Evolutionary conservation across 1,140 invertebrate genomes (phyloP), one percentile per base, ranked within the genome.

Genomic region (Physella acuta): DNA sequence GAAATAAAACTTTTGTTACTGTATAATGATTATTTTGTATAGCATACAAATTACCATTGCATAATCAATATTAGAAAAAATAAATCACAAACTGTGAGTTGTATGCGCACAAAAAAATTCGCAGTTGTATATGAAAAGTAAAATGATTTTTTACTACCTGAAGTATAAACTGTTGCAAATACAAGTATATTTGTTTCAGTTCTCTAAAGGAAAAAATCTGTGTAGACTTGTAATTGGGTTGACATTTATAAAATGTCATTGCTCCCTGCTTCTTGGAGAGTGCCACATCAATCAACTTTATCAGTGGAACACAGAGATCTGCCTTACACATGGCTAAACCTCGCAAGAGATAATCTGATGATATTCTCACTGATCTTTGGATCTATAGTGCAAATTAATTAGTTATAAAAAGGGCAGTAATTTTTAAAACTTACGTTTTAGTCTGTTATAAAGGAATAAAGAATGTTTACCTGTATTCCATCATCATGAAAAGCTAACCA

Each of bases 141-240:
- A 11, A n/a, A 24, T 55, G 24, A 24, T n/a, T 24, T 5, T 16
- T 5, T 37, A 31, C 52, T 52, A 64, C 62, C 44, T 64, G 28
- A 39, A 49, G 26, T 4, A 64, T 30, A 64, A 52, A 52, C 62
- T 64, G 44, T 28, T 64, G 62, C 8, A 64, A 36, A 36, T 53
- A 64, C 3, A 64, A 2, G 20, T 52, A 64, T 24, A 64, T 44
- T 24, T 64, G 62, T n/a, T 53, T 31, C 26, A 64, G 62, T 52
- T 64, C 44, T 33, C 26, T 51, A 1, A 2, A 1, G 1, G 62
- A 52, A 53, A 64, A 64, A 3, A 64, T 34, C 52, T 28, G 49
- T 33, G 62, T 2, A 17, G 51, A 64, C 30, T 20, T 17, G 33
- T 51, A 51, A 36, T 61, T 52, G 31, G 20, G 62, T 26, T 51